Base-by-base conservation (phyloP, 2,113 vertebrate genomes). In the Notiomystis cincta region DNA sequence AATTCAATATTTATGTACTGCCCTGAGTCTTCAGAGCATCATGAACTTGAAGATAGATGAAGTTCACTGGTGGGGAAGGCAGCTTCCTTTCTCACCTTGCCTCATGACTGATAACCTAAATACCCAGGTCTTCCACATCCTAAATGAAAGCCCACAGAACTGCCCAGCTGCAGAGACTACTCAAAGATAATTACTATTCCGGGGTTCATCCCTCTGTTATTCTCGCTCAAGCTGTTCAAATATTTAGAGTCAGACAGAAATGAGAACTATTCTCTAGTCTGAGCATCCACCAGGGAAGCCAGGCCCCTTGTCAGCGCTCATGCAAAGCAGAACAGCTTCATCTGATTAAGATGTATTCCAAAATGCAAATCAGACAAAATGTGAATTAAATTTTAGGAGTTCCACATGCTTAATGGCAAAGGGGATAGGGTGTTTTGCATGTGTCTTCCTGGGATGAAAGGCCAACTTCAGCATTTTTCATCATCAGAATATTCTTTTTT, bases 231-330 rank as follows among this genome's bases (percentile, higher is more conserved):
- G 83, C 79, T 90, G 64, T 73, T 94, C 42, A 87, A 95, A 93
- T 84, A 95, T 93, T 78, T 96, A 78, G n/a, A 47, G 31, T 30
- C n/a, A 73, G 62, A 21, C 54, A 69, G 87, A 93, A 87, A 73
- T 35, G 18, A 84, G 78, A 91, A 81, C 37, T 4, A 62, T 66
- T 91, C 87, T 50, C 9, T 42, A 66, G 72, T 77, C 54, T 62
- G 51, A 83, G 35, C 33, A 57, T 78, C 44, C 71, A 58, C 51
- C 35, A 28, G 92, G 51, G 81, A 73, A 0, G 4, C 12, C 23
- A 50, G 21, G 13, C 25, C 18, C 84, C 64, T 93, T 51, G 28
- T 80, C 72, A 51, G 64, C 37, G 75, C 72, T 89, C 27, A 33
- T 24, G 60, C 33, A 62, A 62, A 78, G 65, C 25, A 78, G 81